Base-by-base conservation (phyloP, 2,797 vertebrate genomes). In the Sebastes paucispinis region DNA sequence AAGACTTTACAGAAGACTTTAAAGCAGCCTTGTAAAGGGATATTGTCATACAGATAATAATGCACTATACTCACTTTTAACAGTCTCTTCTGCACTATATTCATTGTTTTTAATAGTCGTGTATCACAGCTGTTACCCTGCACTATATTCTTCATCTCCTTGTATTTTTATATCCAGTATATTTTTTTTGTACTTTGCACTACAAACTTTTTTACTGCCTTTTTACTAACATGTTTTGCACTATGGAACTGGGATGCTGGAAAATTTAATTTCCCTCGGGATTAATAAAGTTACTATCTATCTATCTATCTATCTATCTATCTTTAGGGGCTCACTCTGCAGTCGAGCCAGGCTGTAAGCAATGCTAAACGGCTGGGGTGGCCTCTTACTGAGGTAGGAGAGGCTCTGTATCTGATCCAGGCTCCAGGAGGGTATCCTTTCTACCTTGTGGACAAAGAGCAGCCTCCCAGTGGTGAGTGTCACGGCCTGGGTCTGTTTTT, bases 351-450 rank as follows among this genome's bases (percentile, higher is more conserved):
- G 91, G 98, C 98, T 8, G 95, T 99, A 34, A 95, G 91, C 85
- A 99, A 98, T 0, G 98, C 98, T 14, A 96, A 79, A 84, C 94
- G 94, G 34, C 89, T 97, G 63, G 95, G 96, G 0, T 99, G 98
- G 98, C 97, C 97, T 4, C 95, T 99, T 16, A 95, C 62, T 12
- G 94, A 98, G 92, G 83, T 97, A 11, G 90, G 88, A 55, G 85
- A 96, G 6, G 96, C 89, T 34, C 34, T 97, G 69, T 99, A 97
- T 91, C 91, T 97, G 91, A 90, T 94, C 1, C 95, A 97, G 87
- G 98, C 97, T 60, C 98, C 98, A 0, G 98, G 98, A 63, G 98
- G 98, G 6, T 99, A 98, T 88, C 96, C 92, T 11, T 99, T 99
- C 93, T 98, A 96, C 81, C 88, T 99, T 74, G 92, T 98, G 89